Conservation (phyloP, 2,797 vertebrate genomes). For the Pitangus sulphuratus region DNA sequence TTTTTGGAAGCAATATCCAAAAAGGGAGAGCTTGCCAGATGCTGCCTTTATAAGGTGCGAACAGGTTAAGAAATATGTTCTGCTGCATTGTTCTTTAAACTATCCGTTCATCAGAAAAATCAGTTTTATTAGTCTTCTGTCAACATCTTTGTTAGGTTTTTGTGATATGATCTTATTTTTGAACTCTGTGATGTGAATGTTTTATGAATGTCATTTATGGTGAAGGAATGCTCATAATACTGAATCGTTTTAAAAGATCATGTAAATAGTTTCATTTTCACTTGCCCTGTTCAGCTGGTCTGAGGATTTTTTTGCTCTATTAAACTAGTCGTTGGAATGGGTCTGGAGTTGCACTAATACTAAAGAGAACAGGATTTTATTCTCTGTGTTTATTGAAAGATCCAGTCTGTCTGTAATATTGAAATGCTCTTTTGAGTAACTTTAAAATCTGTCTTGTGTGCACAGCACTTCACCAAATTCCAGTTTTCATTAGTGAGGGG, state of each 20-base stretch:
- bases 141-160: background rate
- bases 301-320: background rate
- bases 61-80: conserved; percentile 34
- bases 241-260: background rate
- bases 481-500: background rate
- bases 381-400: background rate
- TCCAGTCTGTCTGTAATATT: background rate
- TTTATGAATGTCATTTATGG: background rate
- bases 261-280: background rate
- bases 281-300: background rate
- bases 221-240: background rate
- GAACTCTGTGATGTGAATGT: background rate
- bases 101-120: background rate
- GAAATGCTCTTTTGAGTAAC: background rate
- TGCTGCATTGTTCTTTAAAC: conserved; percentile 31
- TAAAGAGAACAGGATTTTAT: background rate
- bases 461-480: background rate
- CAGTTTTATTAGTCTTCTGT: conserved; percentile 10
- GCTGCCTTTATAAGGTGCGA: conserved; percentile 43
- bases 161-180: background rate
- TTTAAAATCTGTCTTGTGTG: background rate
- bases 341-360: background rate
- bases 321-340: background rate
- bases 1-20: conserved; percentile 6
- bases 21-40: background rate